Percentiles rank a stretch among this genome's conserved stretches.
Evolutionary conservation across 2,888 invertebrate species (phyloP).

Genomic region (Monoplex corrugatus): DNA sequence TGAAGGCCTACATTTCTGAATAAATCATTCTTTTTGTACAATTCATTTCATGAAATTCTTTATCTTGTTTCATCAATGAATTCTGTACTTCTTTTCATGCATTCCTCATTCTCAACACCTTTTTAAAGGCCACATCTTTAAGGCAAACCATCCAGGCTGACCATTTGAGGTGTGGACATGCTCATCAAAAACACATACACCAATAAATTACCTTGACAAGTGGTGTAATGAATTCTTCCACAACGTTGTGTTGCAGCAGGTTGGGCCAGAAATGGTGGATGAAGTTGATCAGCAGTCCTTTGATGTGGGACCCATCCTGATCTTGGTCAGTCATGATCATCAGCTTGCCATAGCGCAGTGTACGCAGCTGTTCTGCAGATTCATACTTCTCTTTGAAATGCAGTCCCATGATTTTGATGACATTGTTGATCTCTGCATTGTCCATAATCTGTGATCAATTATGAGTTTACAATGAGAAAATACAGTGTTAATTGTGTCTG

Average conservation of each 20-base stretch:
- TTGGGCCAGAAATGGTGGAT: constrained; percentile 99
- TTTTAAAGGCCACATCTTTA: too few species aligned
- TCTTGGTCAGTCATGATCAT: constrained; percentile 99
- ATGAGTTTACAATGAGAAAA: background rate
- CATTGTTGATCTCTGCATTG: constrained; percentile 97
- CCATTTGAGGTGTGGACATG: too few species aligned
- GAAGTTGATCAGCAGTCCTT: constrained; percentile 98
- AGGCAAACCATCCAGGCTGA: too few species aligned
- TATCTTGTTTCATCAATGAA: too few species aligned
- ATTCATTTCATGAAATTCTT: too few species aligned
- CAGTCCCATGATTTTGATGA: constrained; percentile 97
- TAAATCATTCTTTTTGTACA: too few species aligned
- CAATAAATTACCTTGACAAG: constrained; percentile 97
- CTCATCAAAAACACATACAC: too few species aligned
- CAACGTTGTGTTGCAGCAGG: constrained; percentile 89
- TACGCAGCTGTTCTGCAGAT: constrained; percentile 85
- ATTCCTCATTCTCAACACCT: too few species aligned
- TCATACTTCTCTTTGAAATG: constrained; percentile 94
- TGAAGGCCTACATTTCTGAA: too few species aligned
- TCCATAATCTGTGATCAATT: constrained; percentile 88
- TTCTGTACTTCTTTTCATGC: too few species aligned
- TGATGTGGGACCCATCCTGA: constrained; percentile 99
- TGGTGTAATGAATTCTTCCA: constrained; percentile 99
- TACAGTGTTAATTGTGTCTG: background rate
- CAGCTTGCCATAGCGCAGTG: constrained; percentile 85